Evolutionary conservation across 2,888 invertebrate species (phyloP), one percentile per base, ranked within the genome.

Genomic region (Heliconius aoede): DNA sequence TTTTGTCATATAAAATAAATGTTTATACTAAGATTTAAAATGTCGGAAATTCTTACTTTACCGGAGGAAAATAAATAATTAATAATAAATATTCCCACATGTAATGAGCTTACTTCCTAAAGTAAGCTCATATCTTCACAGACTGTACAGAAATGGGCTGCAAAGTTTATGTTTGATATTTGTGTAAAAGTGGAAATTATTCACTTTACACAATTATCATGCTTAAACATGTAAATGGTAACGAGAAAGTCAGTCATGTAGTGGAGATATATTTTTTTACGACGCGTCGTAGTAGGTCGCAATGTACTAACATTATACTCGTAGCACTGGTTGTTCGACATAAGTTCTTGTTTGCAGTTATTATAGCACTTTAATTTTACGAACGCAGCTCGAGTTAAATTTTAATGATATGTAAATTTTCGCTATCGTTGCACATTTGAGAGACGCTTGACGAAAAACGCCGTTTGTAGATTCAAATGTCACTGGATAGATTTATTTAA

Each of bases 141-240:
- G 32, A 18, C 76, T n/a, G 61, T 62, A 62, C 28, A 46, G 24
- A 55, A 30, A 77, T 55, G 68, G 72, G 68, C 75, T 75, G 58
- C 58, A 78, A 55, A n/a, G n/a, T n/a, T n/a, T n/a, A n/a, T n/a
- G n/a, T n/a, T n/a, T n/a, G n/a, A n/a, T n/a, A n/a, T n/a, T n/a
- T n/a, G n/a, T n/a, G n/a, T n/a, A n/a, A n/a, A n/a, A n/a, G n/a
- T n/a, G n/a, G n/a, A n/a, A n/a, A n/a, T n/a, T n/a, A n/a, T n/a
- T n/a, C n/a, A n/a, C n/a, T n/a, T n/a, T 68, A n/a, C 72, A 72
- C 62, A 61, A 72, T 78, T 72, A 72, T n/a, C n/a, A n/a, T 72
- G 68, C 32, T 61, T 61, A 68, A n/a, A 32, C 72, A 75, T 72
- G 67, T 32, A 40, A 76, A 78, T 73, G 58, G 68, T 58, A 76